These are phyloP conservation scores for Apomyelois bistriatella DNA, from an alignment of 2,888 invertebrate genomes.

Conservation along the genomic window DNA sequence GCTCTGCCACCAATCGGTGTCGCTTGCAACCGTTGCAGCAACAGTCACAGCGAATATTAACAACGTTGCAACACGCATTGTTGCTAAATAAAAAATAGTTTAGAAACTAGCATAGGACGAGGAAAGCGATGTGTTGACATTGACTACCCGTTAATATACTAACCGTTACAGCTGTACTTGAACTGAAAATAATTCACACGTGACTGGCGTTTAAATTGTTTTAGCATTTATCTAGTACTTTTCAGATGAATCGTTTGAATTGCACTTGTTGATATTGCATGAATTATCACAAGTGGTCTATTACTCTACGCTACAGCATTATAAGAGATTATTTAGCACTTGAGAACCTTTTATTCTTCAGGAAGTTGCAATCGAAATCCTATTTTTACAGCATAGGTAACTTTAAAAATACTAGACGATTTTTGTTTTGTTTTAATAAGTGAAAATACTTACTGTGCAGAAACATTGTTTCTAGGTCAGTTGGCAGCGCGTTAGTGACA, in stretches of 20 bases:
- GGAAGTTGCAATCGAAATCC: too few species aligned
- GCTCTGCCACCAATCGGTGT: slow-evolving; percentile 86
- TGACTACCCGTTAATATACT: too few species aligned
- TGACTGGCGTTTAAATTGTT: not conserved
- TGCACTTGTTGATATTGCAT: not conserved
- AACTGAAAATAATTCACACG: not conserved
- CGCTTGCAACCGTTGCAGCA: slow-evolving; percentile 23
- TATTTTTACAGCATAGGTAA: too few species aligned
- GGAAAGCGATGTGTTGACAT: too few species aligned
- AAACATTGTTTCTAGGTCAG: too few species aligned
- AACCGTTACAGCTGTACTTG: not conserved
- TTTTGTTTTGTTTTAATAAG: too few species aligned
- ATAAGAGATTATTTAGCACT: not conserved
- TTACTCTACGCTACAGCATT: not conserved
- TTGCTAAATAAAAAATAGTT: slow-evolving; percentile 5
- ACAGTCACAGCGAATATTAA: slow-evolving; percentile 17
- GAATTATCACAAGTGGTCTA: not conserved
- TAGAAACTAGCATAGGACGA: too few species aligned
- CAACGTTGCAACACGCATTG: slow-evolving; percentile 21
- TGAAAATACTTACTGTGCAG: too few species aligned
- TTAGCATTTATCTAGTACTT: not conserved
- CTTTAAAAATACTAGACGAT: too few species aligned
- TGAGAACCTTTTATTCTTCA: too few species aligned
- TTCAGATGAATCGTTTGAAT: not conserved
- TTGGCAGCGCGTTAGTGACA: too few species aligned